phyloP scores from a whole-genome alignment of 2,113 vertebrate species.

The Microtus richardsoni region DNA sequence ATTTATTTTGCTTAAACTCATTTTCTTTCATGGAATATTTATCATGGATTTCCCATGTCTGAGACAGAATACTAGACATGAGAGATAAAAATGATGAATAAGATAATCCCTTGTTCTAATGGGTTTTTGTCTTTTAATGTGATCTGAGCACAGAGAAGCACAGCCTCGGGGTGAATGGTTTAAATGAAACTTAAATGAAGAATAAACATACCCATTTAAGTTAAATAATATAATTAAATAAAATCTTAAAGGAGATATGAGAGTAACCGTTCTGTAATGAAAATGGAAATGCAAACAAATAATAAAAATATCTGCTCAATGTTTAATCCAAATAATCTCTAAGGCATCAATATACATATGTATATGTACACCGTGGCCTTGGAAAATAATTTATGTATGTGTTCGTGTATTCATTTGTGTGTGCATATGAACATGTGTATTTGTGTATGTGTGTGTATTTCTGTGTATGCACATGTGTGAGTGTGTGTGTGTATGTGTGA shows the following conservation, averaged over 20 bases:
- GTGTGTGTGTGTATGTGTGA: background rate
- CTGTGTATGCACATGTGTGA: background rate
- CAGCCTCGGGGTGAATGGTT: background rate
- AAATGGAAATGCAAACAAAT: constrained; percentile 35
- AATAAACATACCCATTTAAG: background rate
- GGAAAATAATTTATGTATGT: background rate
- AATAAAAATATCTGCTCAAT: constrained; percentile 1
- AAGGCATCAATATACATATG: background rate
- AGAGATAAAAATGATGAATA: constrained; percentile 47
- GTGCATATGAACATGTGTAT: background rate
- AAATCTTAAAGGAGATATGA: background rate
- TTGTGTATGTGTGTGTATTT: background rate
- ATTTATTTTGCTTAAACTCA: constrained; percentile 42
- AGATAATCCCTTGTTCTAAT: background rate
- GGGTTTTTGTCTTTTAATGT: background rate
- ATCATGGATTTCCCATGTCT: constrained; percentile 10
- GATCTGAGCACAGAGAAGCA: background rate
- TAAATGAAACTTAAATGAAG: background rate
- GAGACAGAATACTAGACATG: background rate
- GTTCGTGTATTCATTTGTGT: background rate
- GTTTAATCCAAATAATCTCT: constrained; percentile 21
- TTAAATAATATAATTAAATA: constrained; percentile 19
- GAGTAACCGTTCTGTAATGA: background rate
- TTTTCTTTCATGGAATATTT: constrained; percentile 59
- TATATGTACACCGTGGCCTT: background rate